Base-by-base conservation (phyloP, 2,888 invertebrate genomes). In the Campopleginae sp. region DNA sequence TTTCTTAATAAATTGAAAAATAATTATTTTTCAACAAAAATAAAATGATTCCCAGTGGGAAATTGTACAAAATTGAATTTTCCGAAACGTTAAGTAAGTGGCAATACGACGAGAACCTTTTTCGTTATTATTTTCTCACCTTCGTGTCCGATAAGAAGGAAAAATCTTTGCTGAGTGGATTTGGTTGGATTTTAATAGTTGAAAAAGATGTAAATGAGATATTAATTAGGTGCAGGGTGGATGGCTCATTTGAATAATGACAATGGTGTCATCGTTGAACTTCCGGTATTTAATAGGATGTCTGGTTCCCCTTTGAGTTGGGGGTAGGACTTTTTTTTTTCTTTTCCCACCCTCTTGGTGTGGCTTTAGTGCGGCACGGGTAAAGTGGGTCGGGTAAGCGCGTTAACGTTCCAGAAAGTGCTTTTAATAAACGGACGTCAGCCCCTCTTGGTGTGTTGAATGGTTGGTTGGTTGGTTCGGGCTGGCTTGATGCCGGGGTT, bases 391-490 rank as follows among this genome's bases (percentile, higher is more conserved):
- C 87, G 88, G 86, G 88, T 89, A 89, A 89, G 86, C 87, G 88
- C 89, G 88, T 89, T 89, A 88, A 88, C 88, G 88, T 88, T 88
- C 88, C 86, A 86, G 87, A 87, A 87, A 88, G 87, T 88, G 89
- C 88, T 90, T 90, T 89, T 89, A 89, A 90, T 90, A 90, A 89
- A 89, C 89, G 89, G 84, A 86, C 87, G 87, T 87, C 88, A 86
- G 86, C 84, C 74, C 79, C 82, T 77, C 78, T 58, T 27, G 46
- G 46, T 82, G 72, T 76, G 75, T 75, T 85, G 81, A 70, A 77
- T 68, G 72, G 85, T 85, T 51, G 72, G 82, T 74, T 83, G 79
- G 79, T 79, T 75, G 76, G 85, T 77, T 86, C 80, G 75, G n/a
- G n/a, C 80, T 79, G 82, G 82, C 80, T 85, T 68, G 80, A 65